phyloP scores from a whole-genome alignment of 2,797 vertebrate species.

The Bovichtus diacanthus region DNA sequence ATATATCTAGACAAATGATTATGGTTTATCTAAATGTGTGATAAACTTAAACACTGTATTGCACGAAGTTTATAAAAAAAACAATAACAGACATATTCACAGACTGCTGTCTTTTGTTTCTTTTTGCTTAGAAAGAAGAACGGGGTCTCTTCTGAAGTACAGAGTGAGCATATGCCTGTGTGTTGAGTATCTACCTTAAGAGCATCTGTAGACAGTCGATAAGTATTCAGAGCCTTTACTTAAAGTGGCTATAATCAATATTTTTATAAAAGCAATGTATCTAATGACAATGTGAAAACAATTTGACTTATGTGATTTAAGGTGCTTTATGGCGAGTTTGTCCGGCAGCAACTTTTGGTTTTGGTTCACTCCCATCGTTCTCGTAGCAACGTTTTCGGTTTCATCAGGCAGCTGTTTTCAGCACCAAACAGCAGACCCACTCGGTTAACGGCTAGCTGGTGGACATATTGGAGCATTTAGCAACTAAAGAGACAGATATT shows the following conservation, averaged over 20 bases:
- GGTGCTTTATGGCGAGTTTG: not conserved
- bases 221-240: not conserved
- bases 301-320: not conserved
- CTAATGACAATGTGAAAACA: not conserved
- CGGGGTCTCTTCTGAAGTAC: not conserved
- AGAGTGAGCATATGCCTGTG: conserved; percentile 5
- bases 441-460: not conserved
- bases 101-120: conserved; percentile 81
- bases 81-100: conserved; percentile 74
- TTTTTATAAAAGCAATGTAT: not conserved
- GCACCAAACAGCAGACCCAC: not conserved
- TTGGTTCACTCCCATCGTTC: not conserved
- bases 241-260: not conserved
- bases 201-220: not conserved
- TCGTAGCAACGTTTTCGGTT: rapidly evolving
- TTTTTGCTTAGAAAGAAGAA: conserved; percentile 27
- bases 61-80: conserved; percentile 88
- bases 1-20: conserved; percentile 84
- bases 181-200: conserved; percentile 1
- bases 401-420: not conserved
- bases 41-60: conserved; percentile 89
- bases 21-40: conserved; percentile 89
- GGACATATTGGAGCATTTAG: not conserved
- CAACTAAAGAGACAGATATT: not conserved
- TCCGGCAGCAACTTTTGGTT: not conserved